phyloP scores from a whole-genome alignment of 2,888 invertebrate species.

The Hirtodrosophila confusa region DNA sequence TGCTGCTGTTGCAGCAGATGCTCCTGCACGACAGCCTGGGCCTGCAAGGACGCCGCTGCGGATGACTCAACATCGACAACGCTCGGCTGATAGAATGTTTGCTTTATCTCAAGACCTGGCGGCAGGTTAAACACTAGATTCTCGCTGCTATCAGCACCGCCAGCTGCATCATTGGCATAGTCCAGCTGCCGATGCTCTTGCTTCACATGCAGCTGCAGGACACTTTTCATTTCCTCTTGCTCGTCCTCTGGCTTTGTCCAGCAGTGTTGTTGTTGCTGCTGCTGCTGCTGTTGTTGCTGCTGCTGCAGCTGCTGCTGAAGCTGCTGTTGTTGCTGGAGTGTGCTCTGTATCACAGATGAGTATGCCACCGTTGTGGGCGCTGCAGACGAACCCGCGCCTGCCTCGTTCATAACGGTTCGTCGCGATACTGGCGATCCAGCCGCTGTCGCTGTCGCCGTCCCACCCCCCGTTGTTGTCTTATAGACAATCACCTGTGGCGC shows the following conservation, averaged over 20 bases:
- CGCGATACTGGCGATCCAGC: slow-evolving; percentile 75
- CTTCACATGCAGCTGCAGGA: slow-evolving; percentile 80
- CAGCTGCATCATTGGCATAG: slow-evolving; percentile 61
- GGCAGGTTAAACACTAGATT: slow-evolving; percentile 82
- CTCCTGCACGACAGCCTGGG: slow-evolving; percentile 55
- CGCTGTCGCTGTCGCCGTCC: slow-evolving; percentile 48
- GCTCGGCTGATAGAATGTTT: slow-evolving; percentile 74
- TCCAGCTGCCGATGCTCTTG: slow-evolving; percentile 81
- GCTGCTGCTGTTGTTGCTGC: slow-evolving; percentile 57
- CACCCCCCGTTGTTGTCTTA: slow-evolving; percentile 71
- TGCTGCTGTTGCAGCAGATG: slow-evolving; percentile 72
- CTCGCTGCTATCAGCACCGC: slow-evolving; percentile 69
- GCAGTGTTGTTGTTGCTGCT: slow-evolving; percentile 67
- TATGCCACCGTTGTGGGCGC: slow-evolving; percentile 87
- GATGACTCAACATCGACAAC: slow-evolving; percentile 51
- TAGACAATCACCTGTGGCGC: slow-evolving; percentile 82
- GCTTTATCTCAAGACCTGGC: slow-evolving; percentile 81
- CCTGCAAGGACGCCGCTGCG: slow-evolving; percentile 46
- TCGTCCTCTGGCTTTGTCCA: slow-evolving; percentile 79
- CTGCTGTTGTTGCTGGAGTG: slow-evolving; percentile 78
- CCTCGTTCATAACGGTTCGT: slow-evolving; percentile 69
- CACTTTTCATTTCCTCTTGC: slow-evolving; percentile 80
- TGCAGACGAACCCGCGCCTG: slow-evolving; percentile 81
- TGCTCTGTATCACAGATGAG: slow-evolving; percentile 90
- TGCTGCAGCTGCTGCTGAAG: slow-evolving; percentile 46